Evolutionary conservation across 2,797 vertebrate genomes (phyloP).

Genomic region (Enteromius anoplus): DNA sequence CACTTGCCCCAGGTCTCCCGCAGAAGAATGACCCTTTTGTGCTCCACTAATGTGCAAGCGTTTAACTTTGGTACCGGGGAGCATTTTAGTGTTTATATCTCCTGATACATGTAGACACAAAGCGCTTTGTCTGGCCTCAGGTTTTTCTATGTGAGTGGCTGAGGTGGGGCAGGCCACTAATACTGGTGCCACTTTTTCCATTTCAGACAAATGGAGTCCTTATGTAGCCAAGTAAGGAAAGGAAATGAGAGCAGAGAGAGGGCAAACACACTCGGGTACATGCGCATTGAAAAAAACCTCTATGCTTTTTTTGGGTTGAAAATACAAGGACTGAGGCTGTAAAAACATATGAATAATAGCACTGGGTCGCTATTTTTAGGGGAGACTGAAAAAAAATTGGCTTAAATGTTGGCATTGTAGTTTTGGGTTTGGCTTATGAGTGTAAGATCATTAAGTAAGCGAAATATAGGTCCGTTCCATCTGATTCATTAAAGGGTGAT

Average conservation of each 20-base stretch:
- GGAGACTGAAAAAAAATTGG: constrained; percentile 20
- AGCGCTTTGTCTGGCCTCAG: constrained; percentile 85
- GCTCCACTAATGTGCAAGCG: constrained; percentile 82
- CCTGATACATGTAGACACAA: constrained; percentile 86
- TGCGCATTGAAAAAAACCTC: background rate
- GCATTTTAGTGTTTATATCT: constrained; percentile 77
- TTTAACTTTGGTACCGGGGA: constrained; percentile 91
- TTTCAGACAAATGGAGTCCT: constrained; percentile 67
- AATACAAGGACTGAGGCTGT: constrained; percentile 42
- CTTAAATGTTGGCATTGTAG: constrained; percentile 13
- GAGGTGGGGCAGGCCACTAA: constrained; percentile 66
- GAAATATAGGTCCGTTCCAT: constrained; percentile 37
- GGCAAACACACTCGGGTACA: constrained; percentile 41
- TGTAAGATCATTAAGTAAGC: background rate
- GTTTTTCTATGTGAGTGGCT: constrained; percentile 65
- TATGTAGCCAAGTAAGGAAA: constrained; percentile 64
- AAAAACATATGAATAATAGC: constrained; percentile 48
- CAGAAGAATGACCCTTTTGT: constrained; percentile 94
- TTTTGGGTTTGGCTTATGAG: background rate
- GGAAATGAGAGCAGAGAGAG: constrained; percentile 70
- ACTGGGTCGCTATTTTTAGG: constrained; percentile 27
- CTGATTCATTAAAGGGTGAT: constrained; percentile 23
- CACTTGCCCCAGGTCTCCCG: constrained; percentile 82
- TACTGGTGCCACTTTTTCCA: constrained; percentile 59
- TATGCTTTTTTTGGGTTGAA: constrained; percentile 44